Base-by-base conservation (phyloP, 2,797 vertebrate genomes). In the Malurus splendens region DNA sequence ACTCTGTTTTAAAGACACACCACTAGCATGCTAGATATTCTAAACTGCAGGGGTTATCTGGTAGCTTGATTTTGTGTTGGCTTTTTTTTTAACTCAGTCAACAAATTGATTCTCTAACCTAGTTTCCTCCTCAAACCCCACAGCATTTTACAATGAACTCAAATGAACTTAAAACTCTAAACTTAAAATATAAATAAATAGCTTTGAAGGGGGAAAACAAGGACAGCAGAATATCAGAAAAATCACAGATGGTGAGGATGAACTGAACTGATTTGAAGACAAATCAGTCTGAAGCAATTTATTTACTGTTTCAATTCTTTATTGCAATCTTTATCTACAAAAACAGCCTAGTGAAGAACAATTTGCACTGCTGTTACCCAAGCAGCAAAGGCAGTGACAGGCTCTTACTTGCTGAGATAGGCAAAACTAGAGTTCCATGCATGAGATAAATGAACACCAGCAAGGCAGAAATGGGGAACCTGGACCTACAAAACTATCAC, bases 91-190 rank as follows among this genome's bases (percentile, higher is more conserved):
- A 70, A 90, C 55, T 84, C 89, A 66, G 83, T 81, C 82, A 83
- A 94, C 86, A 87, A 91, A 95, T 91, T 93, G 94, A 95, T 95
- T 93, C 73, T 75, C 83, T 95, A 95, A 95, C 94, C 94, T 83
- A 95, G 62, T 94, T 95, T 95, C 66, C 62, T 94, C 64, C 90
- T 78, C 90, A 92, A 91, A 91, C 80, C 90, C 91, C 59, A 90
- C 11, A 92, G 93, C 93, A 91, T 57, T 95, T 93, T 75, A 75
- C 70, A 71, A 16, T 93, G 90, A 95, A 95, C 91, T 94, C 83
- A 90, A 50, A 94, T 93, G 93, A 95, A 93, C 94, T 91, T 73
- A 72, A 71, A 93, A 81, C 70, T 77, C 92, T 33, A 28, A 85
- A 87, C 48, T 85, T 86, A 44, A 68, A 82, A 47, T 41, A 67